Conservation (phyloP, 1,140 invertebrate genomes). For the Drosophila repleta region DNA sequence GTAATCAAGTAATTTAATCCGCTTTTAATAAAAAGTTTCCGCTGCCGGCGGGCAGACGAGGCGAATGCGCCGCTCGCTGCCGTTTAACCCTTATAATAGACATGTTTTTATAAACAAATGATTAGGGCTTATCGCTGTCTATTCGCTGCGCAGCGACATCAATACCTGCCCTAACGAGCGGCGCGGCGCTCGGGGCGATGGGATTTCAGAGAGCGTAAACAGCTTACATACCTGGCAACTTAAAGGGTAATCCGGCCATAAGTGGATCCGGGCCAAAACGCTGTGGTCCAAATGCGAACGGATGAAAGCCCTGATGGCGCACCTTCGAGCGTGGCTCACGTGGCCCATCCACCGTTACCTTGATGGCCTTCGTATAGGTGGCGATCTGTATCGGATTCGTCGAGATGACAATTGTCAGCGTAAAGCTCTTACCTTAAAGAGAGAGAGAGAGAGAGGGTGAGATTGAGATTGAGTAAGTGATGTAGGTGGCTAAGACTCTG, state of each 20-base stretch:
- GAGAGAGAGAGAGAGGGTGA: not conserved
- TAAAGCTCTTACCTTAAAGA: slow-evolving; percentile 96
- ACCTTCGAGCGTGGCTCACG: slow-evolving; percentile 97
- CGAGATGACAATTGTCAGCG: slow-evolving; percentile 96
- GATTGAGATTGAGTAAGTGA: not conserved
- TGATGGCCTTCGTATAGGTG: slow-evolving; percentile 97
- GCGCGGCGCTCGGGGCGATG: slow-evolving; percentile 16
- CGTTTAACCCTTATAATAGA: slow-evolving; percentile 46
- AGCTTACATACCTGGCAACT: slow-evolving; percentile 89
- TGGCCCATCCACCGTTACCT: slow-evolving; percentile 99
- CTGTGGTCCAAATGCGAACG: slow-evolving; percentile 92
- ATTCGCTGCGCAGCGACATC: slow-evolving; percentile 38
- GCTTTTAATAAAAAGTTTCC: not conserved
- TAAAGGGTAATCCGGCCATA: slow-evolving; percentile 91
- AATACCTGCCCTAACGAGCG: slow-evolving; percentile 36
- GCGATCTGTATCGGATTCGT: slow-evolving; percentile 96
- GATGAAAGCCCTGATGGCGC: slow-evolving; percentile 93
- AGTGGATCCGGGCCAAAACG: slow-evolving; percentile 91
- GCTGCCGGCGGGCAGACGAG: slow-evolving; percentile 23
- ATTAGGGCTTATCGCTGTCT: slow-evolving; percentile 50
- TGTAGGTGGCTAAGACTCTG: not conserved
- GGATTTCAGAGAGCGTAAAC: too few relatives aligned
- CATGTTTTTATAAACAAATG: slow-evolving; percentile 69
- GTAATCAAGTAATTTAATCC: not conserved
- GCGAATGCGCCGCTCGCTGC: slow-evolving; percentile 7